These are phyloP conservation scores for Plumapathes pennacea DNA, from an alignment of 92 coral and sea anemone genomes.

Conservation along the genomic window DNA sequence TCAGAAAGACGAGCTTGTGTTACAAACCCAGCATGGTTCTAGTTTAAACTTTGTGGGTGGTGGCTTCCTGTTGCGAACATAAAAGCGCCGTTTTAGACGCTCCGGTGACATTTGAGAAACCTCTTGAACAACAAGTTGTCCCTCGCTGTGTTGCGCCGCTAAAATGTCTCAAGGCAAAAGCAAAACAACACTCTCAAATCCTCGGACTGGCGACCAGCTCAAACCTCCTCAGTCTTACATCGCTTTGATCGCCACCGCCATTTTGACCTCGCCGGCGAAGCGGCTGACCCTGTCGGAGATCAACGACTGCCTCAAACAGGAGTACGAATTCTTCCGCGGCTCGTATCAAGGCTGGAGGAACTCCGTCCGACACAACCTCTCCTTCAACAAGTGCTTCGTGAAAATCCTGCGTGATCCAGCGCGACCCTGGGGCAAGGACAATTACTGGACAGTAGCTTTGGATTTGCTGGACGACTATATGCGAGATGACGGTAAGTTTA, in stretches of 20 bases:
- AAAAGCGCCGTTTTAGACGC: conserved; percentile 34
- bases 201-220: conserved; percentile 39
- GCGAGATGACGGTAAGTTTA: conserved; percentile 84
- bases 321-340: conserved; percentile 93
- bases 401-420: conserved; percentile 94
- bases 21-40: conserved; percentile 20
- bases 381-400: conserved; percentile 96
- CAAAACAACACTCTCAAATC: conserved; percentile 7
- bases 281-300: conserved; percentile 92
- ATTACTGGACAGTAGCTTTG: conserved; percentile 86
- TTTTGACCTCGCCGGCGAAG: conserved; percentile 89
- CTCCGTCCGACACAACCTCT: conserved; percentile 97
- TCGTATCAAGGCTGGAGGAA: conserved; percentile 98
- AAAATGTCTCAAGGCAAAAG: conserved; percentile 11
- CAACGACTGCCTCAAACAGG: conserved; percentile 82
- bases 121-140: conserved; percentile 10
- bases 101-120: no score
- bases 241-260: conserved; percentile 96
- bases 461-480: conserved; percentile 89
- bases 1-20: no score
- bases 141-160: conserved; percentile 6
- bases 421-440: conserved; percentile 99
- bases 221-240: conserved; percentile 99
- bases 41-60: conserved; percentile 50
- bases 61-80: conserved; percentile 38